These are phyloP conservation scores for Drosophila lacertosa DNA, from an alignment of 1,140 invertebrate species.

Conservation along the genomic window DNA sequence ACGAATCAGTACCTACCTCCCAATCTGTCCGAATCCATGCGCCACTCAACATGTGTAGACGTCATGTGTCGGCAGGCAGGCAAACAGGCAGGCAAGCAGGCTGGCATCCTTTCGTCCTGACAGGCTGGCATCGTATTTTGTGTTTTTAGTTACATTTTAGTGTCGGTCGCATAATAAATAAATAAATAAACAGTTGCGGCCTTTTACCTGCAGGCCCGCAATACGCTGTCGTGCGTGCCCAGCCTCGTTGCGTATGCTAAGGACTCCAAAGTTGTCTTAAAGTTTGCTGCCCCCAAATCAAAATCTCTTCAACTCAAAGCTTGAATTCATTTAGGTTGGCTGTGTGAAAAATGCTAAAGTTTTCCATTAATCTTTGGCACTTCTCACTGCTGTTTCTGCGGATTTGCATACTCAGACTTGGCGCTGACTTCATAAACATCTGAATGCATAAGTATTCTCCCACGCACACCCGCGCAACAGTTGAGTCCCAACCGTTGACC, in stretches of 20 bases:
- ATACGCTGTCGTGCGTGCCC: constrained; percentile 53
- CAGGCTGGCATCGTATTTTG: constrained; percentile 24
- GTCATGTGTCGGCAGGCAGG: constrained; percentile 64
- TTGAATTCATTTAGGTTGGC: constrained; percentile 29
- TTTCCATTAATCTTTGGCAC: constrained; percentile 78
- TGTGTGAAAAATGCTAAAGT: constrained; percentile 53
- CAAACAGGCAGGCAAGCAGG: too few relatives aligned
- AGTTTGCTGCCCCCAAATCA: constrained; percentile 40
- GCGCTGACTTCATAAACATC: constrained; percentile 55
- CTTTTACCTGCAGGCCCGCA: constrained; percentile 38
- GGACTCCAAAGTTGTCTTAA: constrained; percentile 46
- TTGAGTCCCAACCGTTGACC: constrained; percentile 19
- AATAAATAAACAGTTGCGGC: constrained; percentile 73
- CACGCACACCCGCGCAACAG: constrained; percentile 27
- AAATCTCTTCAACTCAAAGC: constrained; percentile 43
- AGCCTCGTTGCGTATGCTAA: constrained; percentile 72
- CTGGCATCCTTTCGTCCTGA: constrained; percentile 31
- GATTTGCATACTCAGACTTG: constrained; percentile 71
- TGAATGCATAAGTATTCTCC: constrained; percentile 46
- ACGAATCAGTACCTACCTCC: constrained; percentile 27
- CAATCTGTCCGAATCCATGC: constrained; percentile 16
- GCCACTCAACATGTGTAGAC: constrained; percentile 70
- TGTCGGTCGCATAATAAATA: constrained; percentile 79
- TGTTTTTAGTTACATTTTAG: constrained; percentile 82
- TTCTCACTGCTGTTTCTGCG: constrained; percentile 50